Base-by-base conservation (phyloP, 92 coral and sea anemone genomes). In the Siderastrea siderea region DNA sequence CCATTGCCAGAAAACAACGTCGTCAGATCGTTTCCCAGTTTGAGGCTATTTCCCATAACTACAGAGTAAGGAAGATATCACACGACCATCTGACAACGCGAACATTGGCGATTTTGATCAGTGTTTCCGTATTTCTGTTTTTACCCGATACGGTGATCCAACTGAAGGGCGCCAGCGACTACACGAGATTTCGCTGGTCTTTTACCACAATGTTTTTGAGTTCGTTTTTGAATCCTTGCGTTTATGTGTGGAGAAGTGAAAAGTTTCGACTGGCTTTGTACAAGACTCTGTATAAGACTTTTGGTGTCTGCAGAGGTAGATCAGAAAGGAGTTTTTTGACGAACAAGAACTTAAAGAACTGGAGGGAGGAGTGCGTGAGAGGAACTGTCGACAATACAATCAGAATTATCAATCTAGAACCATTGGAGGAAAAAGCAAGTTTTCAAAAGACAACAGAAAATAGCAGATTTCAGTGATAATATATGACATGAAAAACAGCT, bases 211-310 rank as follows among this genome's bases (percentile, higher is more conserved):
- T 93, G 96, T 90, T 85, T 77, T 48, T 92, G 38, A 85, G 89
- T 48, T 93, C 96, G 14, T 81, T 91, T 67, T 38, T 93, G 7
- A 93, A 93, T 38, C 96, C 96, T 63, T 66, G 92, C 13, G 86
- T 93, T 51, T 93, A 93, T 75, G 96, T 83, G 14, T 90, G 93
- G 96, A 86, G 96, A 87, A 83, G 93, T 67, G 91, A 90, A 43
- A 67, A 89, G 71, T 93, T 93, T 51, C 84, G 96, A 47, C 50
- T 14, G 17, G 92, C 86, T 13, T 79, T 88, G 13, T 63, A 75
- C 65, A 82, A 83, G 58, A 68, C 86, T 13, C 75, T 88, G 13
- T 63, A 75, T 58, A 82, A 83, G 58, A 68, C 86, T 9, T 67
- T 82, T 7, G 84, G 89, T 78, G 61, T 68, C 7, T 67, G 82